These are phyloP conservation scores for Selenia dentaria DNA, from an alignment of 2,888 invertebrate genomes.

Conservation along the genomic window DNA sequence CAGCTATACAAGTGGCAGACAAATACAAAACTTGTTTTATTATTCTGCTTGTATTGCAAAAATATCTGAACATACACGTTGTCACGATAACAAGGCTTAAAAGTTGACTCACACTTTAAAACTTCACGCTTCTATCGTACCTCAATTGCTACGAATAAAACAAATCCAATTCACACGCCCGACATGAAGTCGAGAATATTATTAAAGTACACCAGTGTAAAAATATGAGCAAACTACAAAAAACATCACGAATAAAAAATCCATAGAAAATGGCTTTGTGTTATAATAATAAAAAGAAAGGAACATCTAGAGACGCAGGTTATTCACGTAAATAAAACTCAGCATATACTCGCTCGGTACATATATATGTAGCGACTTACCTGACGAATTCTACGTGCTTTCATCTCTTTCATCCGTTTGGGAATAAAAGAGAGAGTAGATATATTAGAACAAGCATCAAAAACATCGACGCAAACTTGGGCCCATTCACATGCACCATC, in stretches of 20 bases:
- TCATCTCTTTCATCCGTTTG: constrained; percentile 26
- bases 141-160: constrained; percentile 1
- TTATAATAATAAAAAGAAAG: constrained; percentile 43
- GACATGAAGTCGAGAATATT: constrained; percentile 1
- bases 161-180: constrained; percentile 7
- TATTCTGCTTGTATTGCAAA: no score
- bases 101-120: no score
- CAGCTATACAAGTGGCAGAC: no score
- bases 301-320: constrained; percentile 55
- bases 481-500: constrained; percentile 3
- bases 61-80: no score
- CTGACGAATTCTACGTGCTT: constrained; percentile 10
- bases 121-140: no score
- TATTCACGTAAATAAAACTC: constrained; percentile 73
- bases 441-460: constrained; percentile 5
- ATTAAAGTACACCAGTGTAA: constrained; percentile 4
- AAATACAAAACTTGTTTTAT: no score
- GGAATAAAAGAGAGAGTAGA: constrained; percentile 1
- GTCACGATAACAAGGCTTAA: no score
- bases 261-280: constrained; percentile 40
- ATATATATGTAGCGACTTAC: constrained; percentile 5
- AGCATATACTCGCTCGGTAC: constrained; percentile 24
- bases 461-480: neutral
- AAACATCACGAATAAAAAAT: constrained; percentile 39
- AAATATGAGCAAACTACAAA: constrained; percentile 30